These are phyloP conservation scores for Geotria australis DNA, from an alignment of 2,797 vertebrate genomes.

Conservation along the genomic window DNA sequence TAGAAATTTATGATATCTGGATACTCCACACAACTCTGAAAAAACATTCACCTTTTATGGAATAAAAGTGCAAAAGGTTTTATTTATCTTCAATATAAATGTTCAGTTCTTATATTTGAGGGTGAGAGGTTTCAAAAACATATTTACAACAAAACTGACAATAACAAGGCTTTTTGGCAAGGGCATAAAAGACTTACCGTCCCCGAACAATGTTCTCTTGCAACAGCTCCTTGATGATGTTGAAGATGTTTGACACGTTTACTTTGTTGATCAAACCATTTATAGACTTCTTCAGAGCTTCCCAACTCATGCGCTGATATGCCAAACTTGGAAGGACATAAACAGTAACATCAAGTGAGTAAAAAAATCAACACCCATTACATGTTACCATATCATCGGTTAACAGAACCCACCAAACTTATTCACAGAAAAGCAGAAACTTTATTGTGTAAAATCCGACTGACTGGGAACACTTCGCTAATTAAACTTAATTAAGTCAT, in stretches of 20 bases:
- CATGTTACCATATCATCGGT: too few relatives aligned
- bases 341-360: background rate
- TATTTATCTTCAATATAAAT: too few relatives aligned
- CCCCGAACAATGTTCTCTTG: constrained; percentile 89
- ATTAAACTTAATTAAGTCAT: too few relatives aligned
- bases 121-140: background rate
- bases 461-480: too few relatives aligned
- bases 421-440: too few relatives aligned
- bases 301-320: constrained; percentile 97
- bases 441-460: too few relatives aligned
- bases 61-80: too few relatives aligned
- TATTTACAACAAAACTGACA: background rate
- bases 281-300: constrained; percentile 91
- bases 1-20: too few relatives aligned
- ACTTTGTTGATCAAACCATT: constrained; percentile 96
- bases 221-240: constrained; percentile 81
- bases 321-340: constrained; percentile 30
- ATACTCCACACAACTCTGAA: too few relatives aligned
- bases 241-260: constrained; percentile 75
- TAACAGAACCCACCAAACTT: too few relatives aligned
- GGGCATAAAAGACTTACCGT: constrained; percentile 19
- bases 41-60: too few relatives aligned
- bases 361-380: background rate
- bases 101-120: too few relatives aligned
- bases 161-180: constrained; percentile 1